phyloP scores from a whole-genome alignment of 1,140 invertebrate species.

The Nylanderia fulva region DNA sequence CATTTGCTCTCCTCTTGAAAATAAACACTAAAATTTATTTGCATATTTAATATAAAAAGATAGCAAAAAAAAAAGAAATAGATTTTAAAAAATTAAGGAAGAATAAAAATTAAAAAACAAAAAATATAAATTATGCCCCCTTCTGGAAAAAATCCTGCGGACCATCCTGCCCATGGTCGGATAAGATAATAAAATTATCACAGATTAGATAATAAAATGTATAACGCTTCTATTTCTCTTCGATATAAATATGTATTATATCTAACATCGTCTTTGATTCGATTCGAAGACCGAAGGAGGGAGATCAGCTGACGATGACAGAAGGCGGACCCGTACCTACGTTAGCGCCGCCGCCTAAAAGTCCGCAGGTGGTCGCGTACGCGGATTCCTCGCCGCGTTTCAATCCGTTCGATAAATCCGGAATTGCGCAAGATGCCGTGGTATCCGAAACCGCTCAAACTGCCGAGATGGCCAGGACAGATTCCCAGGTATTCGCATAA shows the following conservation, averaged over 20 bases:
- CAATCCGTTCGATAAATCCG: constrained; percentile 93
- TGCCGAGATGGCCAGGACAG: constrained; percentile 80
- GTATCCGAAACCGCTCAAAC: constrained; percentile 73
- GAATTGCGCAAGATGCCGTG: constrained; percentile 84
- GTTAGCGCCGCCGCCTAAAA: constrained; percentile 91
- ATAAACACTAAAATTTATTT: too few relatives aligned
- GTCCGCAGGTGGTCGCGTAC: constrained; percentile 86
- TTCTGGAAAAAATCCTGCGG: too few relatives aligned
- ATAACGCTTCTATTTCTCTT: background rate
- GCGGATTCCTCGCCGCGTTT: constrained; percentile 86
- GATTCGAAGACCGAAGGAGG: constrained; percentile 88
- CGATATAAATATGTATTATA: constrained; percentile 20
- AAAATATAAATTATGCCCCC: too few relatives aligned
- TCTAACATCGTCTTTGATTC: constrained; percentile 22
- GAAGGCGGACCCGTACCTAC: constrained; percentile 88
- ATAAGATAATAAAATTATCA: too few relatives aligned
- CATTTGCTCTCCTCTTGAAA: too few relatives aligned
- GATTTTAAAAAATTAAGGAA: too few relatives aligned
- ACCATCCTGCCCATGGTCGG: too few relatives aligned
- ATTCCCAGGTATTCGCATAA: constrained; percentile 80
- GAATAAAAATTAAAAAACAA: too few relatives aligned
- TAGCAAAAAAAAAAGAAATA: too few relatives aligned
- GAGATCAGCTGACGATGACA: constrained; percentile 73
- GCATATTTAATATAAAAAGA: too few relatives aligned
- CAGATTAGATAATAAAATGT: background rate